Evolutionary conservation across 2,797 vertebrate genomes (phyloP).

Genomic region (Scolopax rusticola): DNA sequence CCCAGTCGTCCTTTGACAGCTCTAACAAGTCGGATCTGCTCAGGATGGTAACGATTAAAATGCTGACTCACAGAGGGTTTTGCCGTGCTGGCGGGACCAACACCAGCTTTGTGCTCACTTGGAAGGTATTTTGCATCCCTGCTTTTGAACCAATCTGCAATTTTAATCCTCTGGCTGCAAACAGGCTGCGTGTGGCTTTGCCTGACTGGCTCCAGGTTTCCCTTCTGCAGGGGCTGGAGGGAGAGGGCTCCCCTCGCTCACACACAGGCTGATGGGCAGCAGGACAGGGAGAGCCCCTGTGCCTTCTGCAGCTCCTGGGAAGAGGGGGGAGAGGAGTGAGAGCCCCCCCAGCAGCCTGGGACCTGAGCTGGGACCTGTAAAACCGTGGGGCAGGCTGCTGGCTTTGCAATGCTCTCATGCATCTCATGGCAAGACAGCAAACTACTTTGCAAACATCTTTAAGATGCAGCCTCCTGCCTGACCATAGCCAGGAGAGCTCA

Average conservation of each 20-base stretch:
- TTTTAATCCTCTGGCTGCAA: constrained; percentile 57
- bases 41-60: constrained; percentile 55
- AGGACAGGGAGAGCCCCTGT: not conserved
- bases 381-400: not conserved
- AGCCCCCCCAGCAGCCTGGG: not conserved
- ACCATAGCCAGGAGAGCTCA: not conserved
- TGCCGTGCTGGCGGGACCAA: constrained; percentile 44
- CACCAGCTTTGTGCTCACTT: constrained; percentile 61
- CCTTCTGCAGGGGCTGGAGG: constrained; percentile 6
- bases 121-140: constrained; percentile 71
- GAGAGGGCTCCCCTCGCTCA: not conserved
- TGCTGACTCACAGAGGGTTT: constrained; percentile 59
- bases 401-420: not conserved
- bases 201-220: constrained; percentile 56
- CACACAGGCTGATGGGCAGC: not conserved
- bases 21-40: constrained; percentile 34
- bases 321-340: not conserved
- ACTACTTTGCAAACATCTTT: accelerated
- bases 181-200: constrained; percentile 55
- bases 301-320: not conserved
- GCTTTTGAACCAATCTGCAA: constrained; percentile 55
- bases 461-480: not conserved
- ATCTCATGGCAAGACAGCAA: not conserved
- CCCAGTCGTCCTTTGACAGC: constrained; percentile 37
- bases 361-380: not conserved